These are phyloP conservation scores for Lomographa bimaculata DNA, from an alignment of 2,888 invertebrate species.

Conservation along the genomic window DNA sequence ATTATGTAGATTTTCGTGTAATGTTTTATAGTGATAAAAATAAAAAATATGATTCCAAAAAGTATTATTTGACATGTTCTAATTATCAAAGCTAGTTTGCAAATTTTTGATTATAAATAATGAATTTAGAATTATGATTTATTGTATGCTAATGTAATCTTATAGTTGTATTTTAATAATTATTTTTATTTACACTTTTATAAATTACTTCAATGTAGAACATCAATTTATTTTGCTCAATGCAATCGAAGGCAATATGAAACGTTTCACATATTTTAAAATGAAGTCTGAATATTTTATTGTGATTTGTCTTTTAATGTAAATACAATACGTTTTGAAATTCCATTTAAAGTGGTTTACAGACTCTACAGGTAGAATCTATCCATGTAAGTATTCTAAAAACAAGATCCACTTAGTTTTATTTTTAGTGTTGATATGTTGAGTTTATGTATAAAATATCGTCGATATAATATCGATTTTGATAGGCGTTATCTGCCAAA, in stretches of 20 bases:
- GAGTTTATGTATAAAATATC: too few relatives aligned
- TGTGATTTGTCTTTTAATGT: neutral
- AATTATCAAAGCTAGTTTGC: conserved; percentile 12
- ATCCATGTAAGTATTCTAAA: too few relatives aligned
- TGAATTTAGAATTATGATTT: conserved; percentile 12
- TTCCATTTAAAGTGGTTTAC: neutral
- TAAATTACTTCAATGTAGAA: conserved; percentile 3
- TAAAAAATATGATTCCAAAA: conserved; percentile 24
- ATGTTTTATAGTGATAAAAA: conserved; percentile 24
- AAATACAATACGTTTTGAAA: neutral
- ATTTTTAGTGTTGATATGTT: too few relatives aligned
- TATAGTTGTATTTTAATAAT: conserved; percentile 2
- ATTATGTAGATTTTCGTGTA: too few relatives aligned
- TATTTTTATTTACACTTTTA: conserved; percentile 2
- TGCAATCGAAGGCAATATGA: conserved; percentile 16
- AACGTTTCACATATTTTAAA: neutral
- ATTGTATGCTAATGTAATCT: conserved; percentile 3
- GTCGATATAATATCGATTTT: too few relatives aligned
- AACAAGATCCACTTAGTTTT: too few relatives aligned
- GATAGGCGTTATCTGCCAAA: too few relatives aligned
- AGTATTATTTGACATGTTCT: conserved; percentile 33
- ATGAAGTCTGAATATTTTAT: neutral
- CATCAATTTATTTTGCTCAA: conserved; percentile 29
- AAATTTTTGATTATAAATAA: conserved; percentile 3
- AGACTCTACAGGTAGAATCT: too few relatives aligned